Conservation (phyloP, 2,113 vertebrate species). For the Takifugu flavidus region DNA sequence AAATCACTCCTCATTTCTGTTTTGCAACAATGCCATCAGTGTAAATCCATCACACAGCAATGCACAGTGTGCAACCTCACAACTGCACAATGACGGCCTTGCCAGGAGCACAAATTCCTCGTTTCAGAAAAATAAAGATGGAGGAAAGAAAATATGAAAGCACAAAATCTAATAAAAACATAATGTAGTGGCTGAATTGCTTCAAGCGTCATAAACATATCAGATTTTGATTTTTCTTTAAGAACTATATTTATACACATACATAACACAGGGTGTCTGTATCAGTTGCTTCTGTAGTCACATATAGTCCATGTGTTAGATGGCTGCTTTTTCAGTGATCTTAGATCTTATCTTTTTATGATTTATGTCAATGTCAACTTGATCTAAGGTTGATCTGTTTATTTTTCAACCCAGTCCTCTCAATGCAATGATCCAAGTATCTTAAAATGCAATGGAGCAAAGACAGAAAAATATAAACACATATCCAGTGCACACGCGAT, state of each 20-base stretch:
- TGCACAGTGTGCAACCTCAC: not conserved
- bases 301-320: not conserved
- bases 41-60: too few relatives aligned
- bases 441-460: slow-evolving; percentile 24
- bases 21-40: not conserved
- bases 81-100: not conserved
- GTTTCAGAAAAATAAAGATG: not conserved
- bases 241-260: slow-evolving; percentile 7
- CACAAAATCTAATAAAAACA: not conserved
- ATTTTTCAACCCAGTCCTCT: slow-evolving; percentile 13
- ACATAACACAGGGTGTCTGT: too few relatives aligned
- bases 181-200: not conserved
- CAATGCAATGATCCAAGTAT: not conserved
- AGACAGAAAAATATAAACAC: slow-evolving; percentile 15
- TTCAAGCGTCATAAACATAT: not conserved
- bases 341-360: slow-evolving; percentile 20
- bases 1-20: not conserved
- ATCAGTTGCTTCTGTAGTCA: too few relatives aligned
- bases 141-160: slow-evolving; percentile 1
- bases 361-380: slow-evolving; percentile 43
- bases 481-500: not conserved
- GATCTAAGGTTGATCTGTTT: slow-evolving; percentile 40
- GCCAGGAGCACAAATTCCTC: not conserved
- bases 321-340: slow-evolving; percentile 40
- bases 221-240: not conserved